Conservation (phyloP, 2,888 invertebrate genomes). For the Gasteruption jaculator region DNA sequence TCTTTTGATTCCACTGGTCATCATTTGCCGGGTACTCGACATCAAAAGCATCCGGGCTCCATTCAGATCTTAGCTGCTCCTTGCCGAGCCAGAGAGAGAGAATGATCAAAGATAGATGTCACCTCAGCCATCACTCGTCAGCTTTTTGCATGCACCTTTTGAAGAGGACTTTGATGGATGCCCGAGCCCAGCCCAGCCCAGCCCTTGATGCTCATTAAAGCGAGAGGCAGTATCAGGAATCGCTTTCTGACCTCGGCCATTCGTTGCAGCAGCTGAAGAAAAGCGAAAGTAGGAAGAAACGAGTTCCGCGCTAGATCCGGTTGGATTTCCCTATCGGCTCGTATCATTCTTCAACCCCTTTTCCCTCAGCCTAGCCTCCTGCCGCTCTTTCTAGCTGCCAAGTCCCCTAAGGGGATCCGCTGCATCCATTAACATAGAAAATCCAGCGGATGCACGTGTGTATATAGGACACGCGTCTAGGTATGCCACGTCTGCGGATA, state of each 20-base stretch:
- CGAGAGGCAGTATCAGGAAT: conserved; percentile 5
- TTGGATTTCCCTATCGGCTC: conserved; percentile 48
- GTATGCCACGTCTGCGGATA: conserved; percentile 24
- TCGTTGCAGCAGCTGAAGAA: conserved; percentile 14
- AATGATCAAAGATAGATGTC: too few relatives aligned
- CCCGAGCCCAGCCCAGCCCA: conserved; percentile 5
- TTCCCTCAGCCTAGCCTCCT: too few relatives aligned
- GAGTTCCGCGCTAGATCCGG: conserved; percentile 26
- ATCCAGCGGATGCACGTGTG: conserved; percentile 28
- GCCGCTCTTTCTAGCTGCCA: conserved; percentile 21
- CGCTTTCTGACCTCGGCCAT: conserved; percentile 1
- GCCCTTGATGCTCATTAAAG: conserved; percentile 15
- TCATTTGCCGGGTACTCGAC: too few relatives aligned
- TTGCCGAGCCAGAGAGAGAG: too few relatives aligned
- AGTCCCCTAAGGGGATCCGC: conserved; percentile 36
- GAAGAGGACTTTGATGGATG: background rate
- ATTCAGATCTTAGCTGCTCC: conserved; percentile 43
- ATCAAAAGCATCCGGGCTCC: conserved; percentile 43
- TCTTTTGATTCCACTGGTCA: too few relatives aligned
- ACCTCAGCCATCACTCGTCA: too few relatives aligned
- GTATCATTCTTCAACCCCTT: too few relatives aligned
- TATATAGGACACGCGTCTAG: conserved; percentile 11
- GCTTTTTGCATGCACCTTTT: too few relatives aligned
- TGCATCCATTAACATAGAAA: conserved; percentile 47
- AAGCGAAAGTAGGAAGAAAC: conserved; percentile 20